phyloP scores from a whole-genome alignment of 2,797 vertebrate species.

The Gallinago stenura region DNA sequence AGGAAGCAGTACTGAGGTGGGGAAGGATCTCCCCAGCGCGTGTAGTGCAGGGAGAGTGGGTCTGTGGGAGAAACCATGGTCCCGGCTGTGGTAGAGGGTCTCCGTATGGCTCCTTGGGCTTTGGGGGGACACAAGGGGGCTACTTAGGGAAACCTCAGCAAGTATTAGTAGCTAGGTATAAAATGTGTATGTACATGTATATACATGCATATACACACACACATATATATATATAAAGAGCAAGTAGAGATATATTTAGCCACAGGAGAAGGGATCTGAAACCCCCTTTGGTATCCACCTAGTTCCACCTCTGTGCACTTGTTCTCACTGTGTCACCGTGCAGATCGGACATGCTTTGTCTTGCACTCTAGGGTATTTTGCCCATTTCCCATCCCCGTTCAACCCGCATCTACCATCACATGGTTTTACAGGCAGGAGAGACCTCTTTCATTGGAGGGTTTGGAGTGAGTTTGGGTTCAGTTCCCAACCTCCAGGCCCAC shows the following conservation, averaged over 20 bases:
- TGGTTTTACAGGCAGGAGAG: background rate
- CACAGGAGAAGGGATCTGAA: background rate
- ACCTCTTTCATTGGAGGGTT: background rate
- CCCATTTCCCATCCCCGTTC: background rate
- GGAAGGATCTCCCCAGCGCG: background rate
- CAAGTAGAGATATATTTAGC: background rate
- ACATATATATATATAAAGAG: background rate
- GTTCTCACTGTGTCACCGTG: rapidly evolving
- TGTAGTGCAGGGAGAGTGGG: background rate
- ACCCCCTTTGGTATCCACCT: rapidly evolving
- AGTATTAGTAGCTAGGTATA: background rate
- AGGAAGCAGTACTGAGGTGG: background rate
- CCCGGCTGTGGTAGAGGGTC: background rate
- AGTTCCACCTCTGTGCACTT: background rate
- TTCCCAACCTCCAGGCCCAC: background rate
- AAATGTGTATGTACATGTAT: background rate
- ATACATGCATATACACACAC: background rate
- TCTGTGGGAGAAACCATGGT: background rate
- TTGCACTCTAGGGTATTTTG: background rate
- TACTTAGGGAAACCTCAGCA: background rate
- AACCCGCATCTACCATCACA: background rate
- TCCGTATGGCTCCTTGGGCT: background rate
- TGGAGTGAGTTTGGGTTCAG: background rate
- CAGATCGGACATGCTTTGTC: background rate
- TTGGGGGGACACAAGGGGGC: too few species aligned